Base-by-base conservation (phyloP, 2,888 invertebrate species). In the Drosophila austrosaltans region DNA sequence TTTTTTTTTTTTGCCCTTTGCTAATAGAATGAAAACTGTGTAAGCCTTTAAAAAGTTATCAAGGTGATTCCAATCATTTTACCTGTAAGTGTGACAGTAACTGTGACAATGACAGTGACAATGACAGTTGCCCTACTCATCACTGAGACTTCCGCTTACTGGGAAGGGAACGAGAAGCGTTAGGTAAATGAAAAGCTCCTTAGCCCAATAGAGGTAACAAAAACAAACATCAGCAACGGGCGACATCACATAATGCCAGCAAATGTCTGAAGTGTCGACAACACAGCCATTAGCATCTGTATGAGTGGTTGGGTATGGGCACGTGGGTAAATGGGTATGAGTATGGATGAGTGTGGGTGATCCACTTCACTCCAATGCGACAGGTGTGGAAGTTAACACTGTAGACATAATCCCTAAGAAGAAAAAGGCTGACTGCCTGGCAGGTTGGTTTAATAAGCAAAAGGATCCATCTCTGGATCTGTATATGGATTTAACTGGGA, bases 251-350 rank as follows among this genome's bases (percentile, higher is more conserved):
- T 58, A 62, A 75, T 62, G 75, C 72, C 75, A 75, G 75, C 69
- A 72, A 72, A 68, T 72, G 72, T 72, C 75, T 72, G 75, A 75
- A 72, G 72, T 82, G 88, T 82, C 82, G 82, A 77, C 83, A 85
- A 77, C 88, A 87, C 71, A 82, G 63, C 86, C 86, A 82, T 87
- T 82, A 87, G 78, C 88, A 87, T 82, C 76, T 82, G 86, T 87
- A 61, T 61, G 72, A 57, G 73, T 60, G 66, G 16, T 48, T 16
- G 3, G 44, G 44, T 8, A 32, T 44, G 20, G 44, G 7, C 20
- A 20, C 5, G 2, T 42, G 42, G 42, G 10, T 16, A 16, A 16
- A 16, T 16, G 16, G 40, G 12, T 28, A 40, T 20, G 56, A 3
- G 7, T 16, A 4, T 6, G 39, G 4, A 10, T 36, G 56, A 12